Conservation (phyloP, 2,888 invertebrate species). For the Cheilosia scutellata region DNA sequence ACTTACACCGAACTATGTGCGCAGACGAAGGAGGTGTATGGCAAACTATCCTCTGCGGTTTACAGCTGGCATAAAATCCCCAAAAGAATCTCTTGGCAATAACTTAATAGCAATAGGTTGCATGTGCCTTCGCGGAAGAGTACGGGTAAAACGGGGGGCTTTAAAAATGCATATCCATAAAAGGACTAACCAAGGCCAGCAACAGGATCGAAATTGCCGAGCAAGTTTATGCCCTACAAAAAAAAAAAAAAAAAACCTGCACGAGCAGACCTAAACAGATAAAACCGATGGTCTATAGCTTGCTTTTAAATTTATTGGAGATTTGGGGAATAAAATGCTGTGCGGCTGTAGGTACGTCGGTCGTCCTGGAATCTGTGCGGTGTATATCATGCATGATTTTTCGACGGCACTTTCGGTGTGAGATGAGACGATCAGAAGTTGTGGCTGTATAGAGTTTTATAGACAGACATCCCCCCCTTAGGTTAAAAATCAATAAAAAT, state of each 20-base stretch:
- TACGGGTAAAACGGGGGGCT: slow-evolving; percentile 3
- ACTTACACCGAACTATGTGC: slow-evolving; percentile 53
- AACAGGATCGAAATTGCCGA: slow-evolving; percentile 59
- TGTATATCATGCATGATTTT: slow-evolving; percentile 30
- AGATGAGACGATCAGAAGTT: slow-evolving; percentile 36
- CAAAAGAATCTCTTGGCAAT: slow-evolving; percentile 64
- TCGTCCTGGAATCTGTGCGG: slow-evolving; percentile 14
- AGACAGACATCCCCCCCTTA: neutral
- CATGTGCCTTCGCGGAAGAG: slow-evolving; percentile 37
- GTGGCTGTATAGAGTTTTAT: neutral
- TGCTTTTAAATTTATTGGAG: slow-evolving; percentile 61
- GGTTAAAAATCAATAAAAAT: slow-evolving; percentile 36
- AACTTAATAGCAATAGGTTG: slow-evolving; percentile 73
- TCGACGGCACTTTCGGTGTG: slow-evolving; percentile 3
- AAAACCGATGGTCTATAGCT: slow-evolving; percentile 65
- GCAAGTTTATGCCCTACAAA: slow-evolving; percentile 20
- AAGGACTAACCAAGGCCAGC: slow-evolving; percentile 48
- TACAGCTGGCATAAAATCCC: slow-evolving; percentile 46
- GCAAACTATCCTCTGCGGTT: slow-evolving; percentile 62
- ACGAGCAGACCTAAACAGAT: slow-evolving; percentile 50
- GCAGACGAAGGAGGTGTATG: slow-evolving; percentile 9
- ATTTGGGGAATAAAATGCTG: slow-evolving; percentile 58
- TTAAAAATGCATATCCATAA: slow-evolving; percentile 73
- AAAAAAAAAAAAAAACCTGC: neutral
- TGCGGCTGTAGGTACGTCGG: slow-evolving; percentile 12